Conservation (phyloP, 2,797 vertebrate species). For the Smutsia gigantea region DNA sequence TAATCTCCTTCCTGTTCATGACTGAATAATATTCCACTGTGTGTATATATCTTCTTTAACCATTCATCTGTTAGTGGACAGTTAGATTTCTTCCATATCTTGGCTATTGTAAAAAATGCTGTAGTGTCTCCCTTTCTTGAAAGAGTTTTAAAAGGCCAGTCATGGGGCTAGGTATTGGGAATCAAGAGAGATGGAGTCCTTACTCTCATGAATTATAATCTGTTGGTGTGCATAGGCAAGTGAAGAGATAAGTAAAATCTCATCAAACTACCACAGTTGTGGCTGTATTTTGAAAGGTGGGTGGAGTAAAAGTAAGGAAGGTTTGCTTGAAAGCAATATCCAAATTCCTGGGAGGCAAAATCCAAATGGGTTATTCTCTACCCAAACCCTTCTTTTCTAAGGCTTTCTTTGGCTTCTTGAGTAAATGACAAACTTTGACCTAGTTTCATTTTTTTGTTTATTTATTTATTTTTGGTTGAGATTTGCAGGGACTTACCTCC, state of each 20-base stretch:
- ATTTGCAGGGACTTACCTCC: neutral
- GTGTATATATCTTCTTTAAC: neutral
- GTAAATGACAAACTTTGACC: neutral
- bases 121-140: neutral
- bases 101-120: neutral
- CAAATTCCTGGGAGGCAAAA: neutral
- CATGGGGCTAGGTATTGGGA: neutral
- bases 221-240: neutral
- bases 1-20: neutral
- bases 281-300: rapidly evolving
- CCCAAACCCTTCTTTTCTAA: neutral
- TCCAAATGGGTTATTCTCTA: neutral
- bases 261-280: neutral
- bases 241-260: neutral
- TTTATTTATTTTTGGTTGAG: neutral
- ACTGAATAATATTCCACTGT: neutral
- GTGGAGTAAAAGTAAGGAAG: neutral
- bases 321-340: neutral
- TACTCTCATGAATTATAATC: neutral
- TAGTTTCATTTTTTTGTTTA: neutral
- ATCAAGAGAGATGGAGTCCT: neutral
- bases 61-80: neutral
- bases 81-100: neutral
- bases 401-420: neutral
- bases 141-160: neutral